Evolutionary conservation across 2,113 vertebrate species (phyloP), one percentile per base, ranked within the genome.

Genomic region (Pseudorasbora parva): DNA sequence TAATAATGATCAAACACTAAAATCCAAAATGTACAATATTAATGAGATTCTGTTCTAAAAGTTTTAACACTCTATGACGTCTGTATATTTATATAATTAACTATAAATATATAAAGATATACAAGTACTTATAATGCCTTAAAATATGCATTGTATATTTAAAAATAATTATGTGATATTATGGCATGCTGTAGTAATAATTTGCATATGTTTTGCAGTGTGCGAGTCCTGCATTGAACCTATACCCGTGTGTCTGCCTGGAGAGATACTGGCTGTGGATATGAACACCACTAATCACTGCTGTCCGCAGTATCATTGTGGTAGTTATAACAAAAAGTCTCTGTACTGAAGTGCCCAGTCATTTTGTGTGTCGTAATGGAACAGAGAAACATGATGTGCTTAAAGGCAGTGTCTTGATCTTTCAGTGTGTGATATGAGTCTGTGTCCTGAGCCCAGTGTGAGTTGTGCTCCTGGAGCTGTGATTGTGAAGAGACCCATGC

Each of bases 221-320:
- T 94, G 93, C 86, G 96, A 98, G 88, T 94, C 96, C 69, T 99
- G 97, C 78, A 94, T 94, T 84, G 96, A 98, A 83, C 94, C 95
- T 33, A 84, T 96, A 93, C 96, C 96, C 19, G 86, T 91, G 2
- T 99, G 98, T 88, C 90, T 91, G 9, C 93, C 95, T 25, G 97
- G 96, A 71, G 97, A 98, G 92, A 95, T 98, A 86, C 92, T 99
- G 89, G 96, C 97, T 21, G 96, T 98, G 80, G 93, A 97, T 90
- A 92, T 95, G 69, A 96, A 96, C 84, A 96, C 96, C 4, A 95
- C 96, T 78, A 91, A 93, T 59, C 94, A 95, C 81, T 99, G 98
- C 86, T 99, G 98, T 89, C 97, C 97, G 54, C 94, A 84, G 83
- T 99, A 98, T 91, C 95, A 96, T 43, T 99, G 97, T 2, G 96